Conservation (phyloP, 2,113 vertebrate genomes). For the Pomatorhinus ruficollis region DNA sequence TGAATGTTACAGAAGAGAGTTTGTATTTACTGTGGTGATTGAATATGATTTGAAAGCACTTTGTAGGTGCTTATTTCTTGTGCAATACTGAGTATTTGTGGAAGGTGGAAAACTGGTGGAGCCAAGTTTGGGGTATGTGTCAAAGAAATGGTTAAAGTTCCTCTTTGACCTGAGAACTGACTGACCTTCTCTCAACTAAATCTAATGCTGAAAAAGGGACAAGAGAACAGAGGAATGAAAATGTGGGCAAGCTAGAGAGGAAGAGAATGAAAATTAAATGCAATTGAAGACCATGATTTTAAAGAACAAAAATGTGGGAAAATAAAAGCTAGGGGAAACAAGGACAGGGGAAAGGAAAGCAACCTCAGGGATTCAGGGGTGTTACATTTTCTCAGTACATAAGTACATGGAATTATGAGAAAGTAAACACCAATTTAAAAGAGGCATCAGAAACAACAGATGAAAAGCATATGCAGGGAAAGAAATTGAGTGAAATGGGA, state of each 20-base stretch:
- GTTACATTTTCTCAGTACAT: neutral
- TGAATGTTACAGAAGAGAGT: slow-evolving; percentile 33
- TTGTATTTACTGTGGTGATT: slow-evolving; percentile 32
- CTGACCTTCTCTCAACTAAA: neutral
- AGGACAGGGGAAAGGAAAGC: neutral
- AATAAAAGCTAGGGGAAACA: neutral
- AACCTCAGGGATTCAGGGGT: neutral
- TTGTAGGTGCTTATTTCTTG: slow-evolving; percentile 1
- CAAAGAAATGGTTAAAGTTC: neutral
- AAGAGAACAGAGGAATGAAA: neutral
- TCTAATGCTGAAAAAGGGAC: neutral
- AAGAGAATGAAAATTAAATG: neutral
- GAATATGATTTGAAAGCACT: neutral
- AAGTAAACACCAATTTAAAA: slow-evolving; percentile 23
- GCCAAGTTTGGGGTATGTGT: neutral
- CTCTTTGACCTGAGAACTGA: neutral
- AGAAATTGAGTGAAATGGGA: neutral
- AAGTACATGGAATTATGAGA: neutral
- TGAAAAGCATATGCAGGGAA: neutral
- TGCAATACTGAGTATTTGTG: neutral
- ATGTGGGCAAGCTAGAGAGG: neutral
- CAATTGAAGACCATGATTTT: neutral
- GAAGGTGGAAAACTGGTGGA: neutral
- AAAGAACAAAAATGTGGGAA: neutral
- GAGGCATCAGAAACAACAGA: neutral